phyloP scores from a whole-genome alignment of 2,797 vertebrate genomes.

The Microctenopoma stevenorrisi region DNA sequence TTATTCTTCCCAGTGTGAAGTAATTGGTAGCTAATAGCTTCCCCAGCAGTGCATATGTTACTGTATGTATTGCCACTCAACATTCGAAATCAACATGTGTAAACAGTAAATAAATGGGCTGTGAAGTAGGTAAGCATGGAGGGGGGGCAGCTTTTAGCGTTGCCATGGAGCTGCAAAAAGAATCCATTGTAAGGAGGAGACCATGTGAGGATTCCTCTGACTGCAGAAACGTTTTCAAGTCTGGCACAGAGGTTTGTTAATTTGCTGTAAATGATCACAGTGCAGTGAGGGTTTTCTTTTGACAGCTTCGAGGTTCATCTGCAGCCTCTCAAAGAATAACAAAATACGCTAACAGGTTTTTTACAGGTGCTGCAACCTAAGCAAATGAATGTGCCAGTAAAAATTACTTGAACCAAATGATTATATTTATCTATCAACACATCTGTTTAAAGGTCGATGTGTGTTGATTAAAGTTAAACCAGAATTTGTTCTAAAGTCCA shows the following conservation, averaged over 20 bases:
- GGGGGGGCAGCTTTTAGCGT: conserved; percentile 44
- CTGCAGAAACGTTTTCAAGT: conserved; percentile 34
- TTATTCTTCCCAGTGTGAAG: conserved; percentile 2
- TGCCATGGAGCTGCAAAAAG: conserved; percentile 63
- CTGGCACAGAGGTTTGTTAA: conserved; percentile 40
- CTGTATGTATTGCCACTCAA: not conserved
- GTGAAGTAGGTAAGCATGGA: conserved; percentile 48
- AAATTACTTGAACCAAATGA: too few relatives aligned
- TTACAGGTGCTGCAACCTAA: too few relatives aligned
- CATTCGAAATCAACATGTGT: not conserved
- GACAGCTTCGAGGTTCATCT: not conserved
- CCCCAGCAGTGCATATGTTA: not conserved
- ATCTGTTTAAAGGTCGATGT: too few relatives aligned
- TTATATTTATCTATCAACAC: too few relatives aligned
- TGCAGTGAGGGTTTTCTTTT: not conserved
- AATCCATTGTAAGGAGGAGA: conserved; percentile 52
- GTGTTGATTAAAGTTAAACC: too few relatives aligned
- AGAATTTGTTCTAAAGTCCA: not conserved
- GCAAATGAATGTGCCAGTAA: too few relatives aligned
- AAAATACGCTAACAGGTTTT: too few relatives aligned
- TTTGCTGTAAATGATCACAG: not conserved
- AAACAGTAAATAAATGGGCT: not conserved
- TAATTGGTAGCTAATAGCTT: conserved; percentile 31
- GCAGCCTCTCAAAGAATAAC: not conserved
- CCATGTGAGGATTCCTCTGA: conserved; percentile 49